Evolutionary conservation across 2,797 vertebrate species (phyloP).

Genomic region (Smutsia gigantea): DNA sequence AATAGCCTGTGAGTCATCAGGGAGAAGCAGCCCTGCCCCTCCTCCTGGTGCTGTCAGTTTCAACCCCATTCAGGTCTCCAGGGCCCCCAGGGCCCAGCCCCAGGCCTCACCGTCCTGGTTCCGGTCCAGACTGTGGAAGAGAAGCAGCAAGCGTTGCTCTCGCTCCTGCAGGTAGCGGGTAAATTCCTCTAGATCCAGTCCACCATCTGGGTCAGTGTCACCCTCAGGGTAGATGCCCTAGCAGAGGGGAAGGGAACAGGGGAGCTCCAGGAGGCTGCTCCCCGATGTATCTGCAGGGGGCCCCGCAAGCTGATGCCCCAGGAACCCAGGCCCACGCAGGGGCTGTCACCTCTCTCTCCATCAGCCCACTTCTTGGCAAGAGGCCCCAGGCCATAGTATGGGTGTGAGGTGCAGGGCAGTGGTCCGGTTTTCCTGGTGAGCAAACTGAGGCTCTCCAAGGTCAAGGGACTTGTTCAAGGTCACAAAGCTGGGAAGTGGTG

Average conservation of each 20-base stretch:
- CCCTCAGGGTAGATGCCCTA: slow-evolving; percentile 88
- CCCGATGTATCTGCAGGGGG: not conserved
- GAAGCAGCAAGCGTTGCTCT: slow-evolving; percentile 89
- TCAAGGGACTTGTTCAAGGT: slow-evolving; percentile 63
- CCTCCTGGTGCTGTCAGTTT: not conserved
- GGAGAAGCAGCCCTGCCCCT: not conserved
- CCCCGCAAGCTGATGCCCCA: not conserved
- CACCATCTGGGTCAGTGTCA: slow-evolving; percentile 87
- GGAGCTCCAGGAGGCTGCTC: not conserved
- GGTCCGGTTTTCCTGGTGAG: not conserved
- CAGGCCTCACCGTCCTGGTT: slow-evolving; percentile 90
- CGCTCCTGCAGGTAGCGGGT: slow-evolving; percentile 89
- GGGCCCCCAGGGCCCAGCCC: not conserved
- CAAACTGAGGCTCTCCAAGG: slow-evolving; percentile 14
- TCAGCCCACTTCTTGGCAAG: not conserved
- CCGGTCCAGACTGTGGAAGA: slow-evolving; percentile 91
- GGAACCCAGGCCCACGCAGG: not conserved
- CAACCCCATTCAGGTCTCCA: not conserved
- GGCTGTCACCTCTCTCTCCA: not conserved
- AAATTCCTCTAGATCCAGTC: slow-evolving; percentile 92
- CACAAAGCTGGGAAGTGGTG: not conserved
- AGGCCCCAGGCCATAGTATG: not conserved
- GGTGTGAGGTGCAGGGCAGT: no score
- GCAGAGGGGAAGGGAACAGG: slow-evolving; percentile 15
- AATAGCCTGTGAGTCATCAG: slow-evolving; percentile 78